Conservation (phyloP, 2,797 vertebrate species). For the Odontamblyopus lacepedii region DNA sequence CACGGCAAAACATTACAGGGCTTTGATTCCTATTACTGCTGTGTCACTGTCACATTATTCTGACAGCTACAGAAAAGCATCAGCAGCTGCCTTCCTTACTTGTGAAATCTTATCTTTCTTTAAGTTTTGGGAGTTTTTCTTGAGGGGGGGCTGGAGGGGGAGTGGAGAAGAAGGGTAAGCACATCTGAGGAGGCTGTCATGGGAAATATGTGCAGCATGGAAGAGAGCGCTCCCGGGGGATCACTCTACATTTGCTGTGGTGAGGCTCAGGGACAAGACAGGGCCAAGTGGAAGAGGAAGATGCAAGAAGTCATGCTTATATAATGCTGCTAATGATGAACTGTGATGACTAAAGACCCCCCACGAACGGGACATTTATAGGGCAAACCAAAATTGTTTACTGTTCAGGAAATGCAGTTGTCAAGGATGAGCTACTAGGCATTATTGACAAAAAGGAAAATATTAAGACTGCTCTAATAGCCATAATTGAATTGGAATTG, state of each 20-base stretch:
- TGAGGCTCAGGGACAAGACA: conserved; percentile 66
- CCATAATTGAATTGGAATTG: too few relatives aligned
- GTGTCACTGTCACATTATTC: conserved; percentile 73
- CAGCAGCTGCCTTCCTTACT: conserved; percentile 54
- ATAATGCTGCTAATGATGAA: conserved; percentile 64
- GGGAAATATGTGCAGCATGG: conserved; percentile 74
- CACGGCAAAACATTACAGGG: conserved; percentile 59
- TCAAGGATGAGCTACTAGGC: neutral
- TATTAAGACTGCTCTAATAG: too few relatives aligned
- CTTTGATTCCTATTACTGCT: conserved; percentile 65
- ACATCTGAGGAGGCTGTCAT: conserved; percentile 71
- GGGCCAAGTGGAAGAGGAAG: conserved; percentile 54
- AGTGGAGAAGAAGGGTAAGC: conserved; percentile 62
- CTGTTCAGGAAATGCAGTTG: conserved; percentile 6
- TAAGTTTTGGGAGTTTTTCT: conserved; percentile 57
- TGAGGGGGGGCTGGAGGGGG: conserved; percentile 20
- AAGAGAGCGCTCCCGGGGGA: conserved; percentile 66
- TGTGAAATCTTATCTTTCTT: conserved; percentile 62
- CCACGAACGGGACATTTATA: conserved; percentile 42
- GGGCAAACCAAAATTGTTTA: conserved; percentile 20
- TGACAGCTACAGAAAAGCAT: conserved; percentile 64
- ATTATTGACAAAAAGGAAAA: too few relatives aligned
- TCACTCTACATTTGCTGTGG: conserved; percentile 66
- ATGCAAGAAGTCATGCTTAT: conserved; percentile 63
- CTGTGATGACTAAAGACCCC: conserved; percentile 50